Percentiles rank a stretch among this genome's conserved stretches.
Evolutionary conservation across 2,888 invertebrate genomes (phyloP).

Genomic region (Acanthosepion esculentum): DNA sequence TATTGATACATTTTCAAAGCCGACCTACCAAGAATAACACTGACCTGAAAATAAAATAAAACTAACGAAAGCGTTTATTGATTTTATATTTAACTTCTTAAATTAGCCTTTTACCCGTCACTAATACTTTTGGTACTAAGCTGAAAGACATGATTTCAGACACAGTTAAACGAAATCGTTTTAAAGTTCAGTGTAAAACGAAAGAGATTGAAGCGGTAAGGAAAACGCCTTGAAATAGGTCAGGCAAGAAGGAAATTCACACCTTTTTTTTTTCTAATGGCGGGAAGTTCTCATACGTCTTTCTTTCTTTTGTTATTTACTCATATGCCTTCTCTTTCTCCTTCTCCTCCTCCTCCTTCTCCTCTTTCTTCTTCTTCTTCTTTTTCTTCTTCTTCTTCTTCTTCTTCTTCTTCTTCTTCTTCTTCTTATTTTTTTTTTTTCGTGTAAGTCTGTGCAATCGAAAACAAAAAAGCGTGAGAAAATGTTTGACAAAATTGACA

Average conservation of each 20-base stretch:
- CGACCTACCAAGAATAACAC: neutral
- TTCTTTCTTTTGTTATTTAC: neutral
- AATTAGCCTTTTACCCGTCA: neutral
- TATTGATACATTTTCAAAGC: no score
- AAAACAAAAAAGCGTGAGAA: neutral
- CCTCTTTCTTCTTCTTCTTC: neutral
- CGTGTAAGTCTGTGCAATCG: neutral
- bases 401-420: neutral
- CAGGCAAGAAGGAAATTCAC: neutral
- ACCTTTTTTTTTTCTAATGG: neutral
- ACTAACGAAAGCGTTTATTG: neutral
- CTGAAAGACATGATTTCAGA: neutral
- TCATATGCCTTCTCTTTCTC: neutral
- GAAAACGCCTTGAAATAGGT: neutral
- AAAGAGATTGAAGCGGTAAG: neutral
- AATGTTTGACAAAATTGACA: conserved; percentile 18
- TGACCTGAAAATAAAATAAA: neutral
- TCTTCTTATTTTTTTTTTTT: neutral
- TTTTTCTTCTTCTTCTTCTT: neutral
- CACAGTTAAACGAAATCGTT: neutral
- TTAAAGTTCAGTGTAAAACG: neutral
- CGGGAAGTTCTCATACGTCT: neutral
- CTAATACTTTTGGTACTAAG: neutral
- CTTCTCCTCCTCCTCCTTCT: no score
- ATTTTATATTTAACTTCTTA: neutral